These are phyloP conservation scores for Thamnophis sirtalis DNA, from an alignment of 2,113 vertebrate genomes.

Conservation along the genomic window DNA sequence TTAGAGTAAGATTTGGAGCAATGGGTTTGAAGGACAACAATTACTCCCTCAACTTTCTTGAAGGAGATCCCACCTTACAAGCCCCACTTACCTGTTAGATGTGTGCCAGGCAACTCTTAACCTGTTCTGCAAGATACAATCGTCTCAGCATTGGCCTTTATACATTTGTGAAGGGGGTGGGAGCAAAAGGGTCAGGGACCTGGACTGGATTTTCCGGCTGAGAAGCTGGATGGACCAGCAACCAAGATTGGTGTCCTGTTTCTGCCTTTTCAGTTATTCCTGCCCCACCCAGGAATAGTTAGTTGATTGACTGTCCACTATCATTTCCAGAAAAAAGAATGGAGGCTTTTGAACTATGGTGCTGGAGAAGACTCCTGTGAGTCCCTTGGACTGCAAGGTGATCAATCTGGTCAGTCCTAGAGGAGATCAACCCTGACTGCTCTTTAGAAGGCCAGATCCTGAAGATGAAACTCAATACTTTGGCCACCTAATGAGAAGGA, in stretches of 20 bases:
- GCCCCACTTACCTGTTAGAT: conserved; percentile 3
- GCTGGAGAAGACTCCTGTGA: too few species aligned
- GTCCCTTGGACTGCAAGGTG: too few species aligned
- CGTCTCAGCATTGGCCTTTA: not conserved
- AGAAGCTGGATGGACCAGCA: not conserved
- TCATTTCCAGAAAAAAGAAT: not conserved
- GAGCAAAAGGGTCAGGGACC: not conserved
- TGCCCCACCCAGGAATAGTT: not conserved
- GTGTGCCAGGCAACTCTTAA: not conserved
- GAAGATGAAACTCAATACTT: too few species aligned
- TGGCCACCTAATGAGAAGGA: too few species aligned
- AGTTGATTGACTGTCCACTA: not conserved
- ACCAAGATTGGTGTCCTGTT: not conserved
- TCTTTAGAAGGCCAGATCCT: too few species aligned
- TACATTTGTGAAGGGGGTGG: not conserved
- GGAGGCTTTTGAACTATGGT: too few species aligned
- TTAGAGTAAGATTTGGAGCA: not conserved
- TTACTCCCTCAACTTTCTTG: not conserved
- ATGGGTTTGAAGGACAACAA: not conserved
- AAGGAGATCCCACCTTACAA: not conserved
- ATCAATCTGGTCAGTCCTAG: too few species aligned
- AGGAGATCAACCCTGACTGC: too few species aligned
- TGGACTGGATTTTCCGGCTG: not conserved
- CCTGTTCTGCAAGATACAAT: not conserved
- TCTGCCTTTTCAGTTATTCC: not conserved